Percentiles rank a stretch among this genome's conserved stretches.
These are phyloP conservation scores for Arvicanthis niloticus DNA, from an alignment of 2,113 vertebrate species.

Conservation along the genomic window DNA sequence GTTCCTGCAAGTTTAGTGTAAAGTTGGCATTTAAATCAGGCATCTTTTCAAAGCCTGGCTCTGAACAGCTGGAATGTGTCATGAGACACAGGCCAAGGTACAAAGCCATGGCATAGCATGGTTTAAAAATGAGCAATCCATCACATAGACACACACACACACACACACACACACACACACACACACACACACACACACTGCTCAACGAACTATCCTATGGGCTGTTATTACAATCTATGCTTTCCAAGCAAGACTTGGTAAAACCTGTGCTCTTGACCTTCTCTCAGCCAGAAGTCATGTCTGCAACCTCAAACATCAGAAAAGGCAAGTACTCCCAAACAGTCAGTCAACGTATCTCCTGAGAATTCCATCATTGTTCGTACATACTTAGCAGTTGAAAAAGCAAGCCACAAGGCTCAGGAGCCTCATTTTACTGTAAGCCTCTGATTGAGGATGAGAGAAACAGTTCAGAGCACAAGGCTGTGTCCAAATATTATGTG, in stretches of 20 bases:
- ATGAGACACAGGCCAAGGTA: background rate
- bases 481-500: background rate
- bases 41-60: slow-evolving; percentile 26
- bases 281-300: slow-evolving; percentile 13
- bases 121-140: slow-evolving; percentile 29
- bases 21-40: slow-evolving; percentile 64
- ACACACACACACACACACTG: background rate
- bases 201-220: background rate
- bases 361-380: rapidly evolving
- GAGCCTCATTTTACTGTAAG: background rate
- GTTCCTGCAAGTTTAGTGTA: slow-evolving; percentile 15
- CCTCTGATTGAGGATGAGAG: background rate
- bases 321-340: background rate
- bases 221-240: background rate
- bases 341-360: background rate
- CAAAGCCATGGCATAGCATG: background rate
- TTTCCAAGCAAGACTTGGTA: background rate
- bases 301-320: background rate
- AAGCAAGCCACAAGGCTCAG: background rate
- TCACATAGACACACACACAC: background rate
- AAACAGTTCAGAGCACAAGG: background rate
- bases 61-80: slow-evolving; percentile 50
- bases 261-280: background rate
- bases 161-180: background rate
- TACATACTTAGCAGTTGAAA: background rate